Evolutionary conservation across 1,140 invertebrate species (phyloP).

Genomic region (Lepidotrigona ventralis): DNA sequence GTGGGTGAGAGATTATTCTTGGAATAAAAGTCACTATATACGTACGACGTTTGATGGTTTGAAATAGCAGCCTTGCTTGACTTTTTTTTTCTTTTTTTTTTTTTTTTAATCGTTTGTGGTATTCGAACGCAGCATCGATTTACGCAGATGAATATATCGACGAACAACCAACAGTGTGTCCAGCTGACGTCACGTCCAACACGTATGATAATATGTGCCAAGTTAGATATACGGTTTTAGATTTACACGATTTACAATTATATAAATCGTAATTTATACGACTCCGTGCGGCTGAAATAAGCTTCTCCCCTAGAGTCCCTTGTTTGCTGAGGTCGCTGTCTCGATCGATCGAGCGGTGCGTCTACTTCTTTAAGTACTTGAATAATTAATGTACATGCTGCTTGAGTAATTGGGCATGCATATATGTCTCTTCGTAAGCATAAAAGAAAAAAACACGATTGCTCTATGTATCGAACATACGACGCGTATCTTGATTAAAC

Average conservation of each 20-base stretch:
- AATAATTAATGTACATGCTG: neutral
- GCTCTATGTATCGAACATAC: neutral
- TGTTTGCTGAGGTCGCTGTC: neutral
- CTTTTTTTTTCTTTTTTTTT: neutral
- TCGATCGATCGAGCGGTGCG: neutral
- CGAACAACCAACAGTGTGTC: constrained; percentile 3
- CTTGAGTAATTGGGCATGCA: neutral
- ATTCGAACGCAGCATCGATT: constrained; percentile 5
- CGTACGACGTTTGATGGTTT: too few relatives aligned
- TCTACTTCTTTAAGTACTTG: neutral
- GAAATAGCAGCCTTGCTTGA: neutral
- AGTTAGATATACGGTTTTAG: neutral
- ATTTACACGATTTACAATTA: neutral
- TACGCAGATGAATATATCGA: constrained; percentile 34
- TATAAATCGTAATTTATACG: constrained; percentile 2
- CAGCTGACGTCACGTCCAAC: constrained; percentile 12
- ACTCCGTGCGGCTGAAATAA: neutral
- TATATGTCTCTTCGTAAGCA: neutral
- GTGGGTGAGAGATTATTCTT: neutral
- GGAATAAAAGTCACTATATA: neutral
- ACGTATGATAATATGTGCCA: constrained; percentile 27
- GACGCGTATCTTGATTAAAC: neutral
- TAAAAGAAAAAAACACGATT: neutral
- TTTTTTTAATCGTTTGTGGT: neutral
- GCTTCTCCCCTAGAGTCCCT: neutral